Base-by-base conservation (phyloP, 1,140 invertebrate genomes). In the Oncopeltus fasciatus region DNA sequence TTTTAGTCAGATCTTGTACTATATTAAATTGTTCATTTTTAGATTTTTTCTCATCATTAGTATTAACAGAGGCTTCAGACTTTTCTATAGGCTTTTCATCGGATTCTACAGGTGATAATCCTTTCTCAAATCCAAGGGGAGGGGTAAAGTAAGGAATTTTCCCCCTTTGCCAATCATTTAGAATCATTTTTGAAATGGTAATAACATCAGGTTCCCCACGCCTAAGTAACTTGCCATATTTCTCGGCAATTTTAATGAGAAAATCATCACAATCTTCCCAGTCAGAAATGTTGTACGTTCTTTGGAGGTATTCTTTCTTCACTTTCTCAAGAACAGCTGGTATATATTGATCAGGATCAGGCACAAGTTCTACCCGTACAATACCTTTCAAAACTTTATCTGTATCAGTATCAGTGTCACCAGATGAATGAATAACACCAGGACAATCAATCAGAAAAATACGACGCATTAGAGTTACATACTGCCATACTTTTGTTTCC, bases 401-500 rank as follows among this genome's bases (percentile, higher is more conserved):
- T 1, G 88, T 88, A 67, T 98, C 94, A 2, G 85, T 85, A 76
- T 95, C 95, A 5, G 84, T 83, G 75, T 95, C 94, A 46, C 86
- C 83, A 2, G 88, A 88, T 14, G 94, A 93, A 78, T 98, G 96
- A 24, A 99, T 97, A 65, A 99, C 87, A 47, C 96, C 97, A 24
- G 97, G 97, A 79, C 96, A 99, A 80, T 99, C 97, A 66, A 99
- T 98, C 3, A 99, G 75, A 72, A 92, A 99, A 69, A 99, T 98
- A 67, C 90, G 80, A 66, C 86, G 85, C 95, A 99, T 99, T 26
- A 99, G 74, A 0, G 95, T 97, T 56, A 99, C 95, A 72, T 99
- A 99, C 72, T 99, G 97, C 97, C 97, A 99, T 1, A 95, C 91
- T 81, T 99, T 99, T 0, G 97, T 99, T 78, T 99, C 96, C 8